These are phyloP conservation scores for Patagioenas fasciata DNA, from an alignment of 2,113 vertebrate genomes.

Conservation along the genomic window DNA sequence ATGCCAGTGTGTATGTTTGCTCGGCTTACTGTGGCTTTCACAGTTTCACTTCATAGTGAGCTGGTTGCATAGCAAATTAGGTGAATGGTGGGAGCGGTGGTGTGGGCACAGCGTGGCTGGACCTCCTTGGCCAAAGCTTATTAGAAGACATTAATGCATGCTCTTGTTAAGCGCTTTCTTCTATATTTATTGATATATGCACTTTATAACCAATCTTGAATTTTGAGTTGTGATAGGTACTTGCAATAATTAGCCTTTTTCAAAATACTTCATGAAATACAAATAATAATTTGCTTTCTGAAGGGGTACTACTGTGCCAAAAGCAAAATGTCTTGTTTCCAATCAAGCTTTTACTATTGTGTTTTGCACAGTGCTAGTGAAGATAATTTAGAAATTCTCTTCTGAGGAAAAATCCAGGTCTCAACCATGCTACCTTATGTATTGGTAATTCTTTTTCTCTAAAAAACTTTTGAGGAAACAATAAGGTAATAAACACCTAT, in stretches of 20 bases:
- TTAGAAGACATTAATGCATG: background rate
- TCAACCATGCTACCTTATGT: background rate
- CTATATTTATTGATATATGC: background rate
- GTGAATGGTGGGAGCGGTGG: background rate
- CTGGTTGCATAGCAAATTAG: background rate
- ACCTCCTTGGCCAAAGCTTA: background rate
- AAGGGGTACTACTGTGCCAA: too few relatives aligned
- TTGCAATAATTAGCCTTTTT: background rate
- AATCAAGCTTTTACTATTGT: background rate
- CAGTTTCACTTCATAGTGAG: background rate
- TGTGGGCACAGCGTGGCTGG: background rate
- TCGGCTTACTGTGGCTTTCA: background rate
- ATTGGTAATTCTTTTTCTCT: background rate
- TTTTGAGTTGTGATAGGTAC: background rate
- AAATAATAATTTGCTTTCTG: background rate
- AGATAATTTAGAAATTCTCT: background rate
- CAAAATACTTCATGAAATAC: background rate
- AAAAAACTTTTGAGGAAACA: background rate
- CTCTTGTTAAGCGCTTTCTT: background rate
- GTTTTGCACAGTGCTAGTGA: background rate
- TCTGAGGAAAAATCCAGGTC: fast-evolving
- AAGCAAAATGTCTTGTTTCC: background rate
- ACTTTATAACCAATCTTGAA: background rate
- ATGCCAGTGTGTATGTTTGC: background rate
- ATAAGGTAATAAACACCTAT: background rate